Evolutionary conservation across 2,113 vertebrate genomes (phyloP), one percentile per base, ranked within the genome.

Genomic region (Stegastes partitus): DNA sequence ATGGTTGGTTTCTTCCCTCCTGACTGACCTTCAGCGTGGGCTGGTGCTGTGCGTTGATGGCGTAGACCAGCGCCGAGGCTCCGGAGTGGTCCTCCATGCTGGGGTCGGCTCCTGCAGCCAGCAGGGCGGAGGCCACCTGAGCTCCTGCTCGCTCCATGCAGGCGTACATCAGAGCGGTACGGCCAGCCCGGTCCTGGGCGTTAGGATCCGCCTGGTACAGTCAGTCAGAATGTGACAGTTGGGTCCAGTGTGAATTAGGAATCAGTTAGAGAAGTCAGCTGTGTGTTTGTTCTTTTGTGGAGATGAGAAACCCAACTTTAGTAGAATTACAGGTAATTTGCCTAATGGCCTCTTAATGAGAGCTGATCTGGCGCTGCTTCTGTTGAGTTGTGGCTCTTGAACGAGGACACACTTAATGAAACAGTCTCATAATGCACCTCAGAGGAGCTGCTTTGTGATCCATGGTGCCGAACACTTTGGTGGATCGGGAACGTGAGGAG

Each of bases 131-230:
- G 0, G 86, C 91, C 51, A 93, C 90, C 69, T 81, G 86, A 0
- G 77, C 74, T 6, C 94, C 94, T 0, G 91, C 93, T 9, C 75
- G 82, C 70, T 88, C 77, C 86, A 90, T 92, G 22, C 94, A 95
- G 81, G 85, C 79, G 15, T 94, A 94, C 92, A 95, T 95, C 11
- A 95, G 92, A 25, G 94, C 79, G 0, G 91, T 93, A n/a, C 93
- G 90, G 4, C 94, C 94, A 0, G 74, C 23, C 12, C 66, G 81
- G 89, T 95, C 94, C 81, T 92, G 93, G 11, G 72, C 67, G 16
- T 93, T 93, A 2, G 94, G 93, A 53, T 94, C 90, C 4, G 93
- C 92, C 66, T 87, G 62, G 61, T 72, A 11, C 19, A 67, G 9
- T 28, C 51, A 31, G 19, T 22, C 18, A 65, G 42, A 50, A 49